Evolutionary conservation across 2,797 vertebrate genomes (phyloP).

Genomic region (Varecia variegata): DNA sequence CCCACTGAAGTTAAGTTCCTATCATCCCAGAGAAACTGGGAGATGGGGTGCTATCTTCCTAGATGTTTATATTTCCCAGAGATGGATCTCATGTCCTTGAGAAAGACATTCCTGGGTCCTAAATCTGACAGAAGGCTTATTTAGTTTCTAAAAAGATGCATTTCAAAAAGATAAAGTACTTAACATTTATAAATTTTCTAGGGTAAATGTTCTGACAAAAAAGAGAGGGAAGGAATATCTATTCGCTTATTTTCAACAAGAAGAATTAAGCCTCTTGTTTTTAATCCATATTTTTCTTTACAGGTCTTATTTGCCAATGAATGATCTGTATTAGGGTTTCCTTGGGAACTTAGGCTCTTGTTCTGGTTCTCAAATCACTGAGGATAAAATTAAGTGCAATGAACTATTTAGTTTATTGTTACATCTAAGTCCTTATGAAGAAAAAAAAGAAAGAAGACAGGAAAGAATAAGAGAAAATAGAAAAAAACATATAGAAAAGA

Average conservation of each 20-base stretch:
- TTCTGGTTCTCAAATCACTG: neutral
- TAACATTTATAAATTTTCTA: neutral
- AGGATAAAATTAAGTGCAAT: conserved; percentile 37
- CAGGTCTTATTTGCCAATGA: neutral
- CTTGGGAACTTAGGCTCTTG: neutral
- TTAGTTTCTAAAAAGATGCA: conserved; percentile 27
- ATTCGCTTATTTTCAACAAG: neutral
- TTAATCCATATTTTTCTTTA: conserved; percentile 12
- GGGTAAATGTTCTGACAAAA: neutral
- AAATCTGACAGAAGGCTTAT: neutral
- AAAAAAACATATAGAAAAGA: neutral
- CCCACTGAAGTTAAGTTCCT: neutral
- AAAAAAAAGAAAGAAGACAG: neutral
- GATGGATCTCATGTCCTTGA: neutral
- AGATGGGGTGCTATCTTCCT: neutral
- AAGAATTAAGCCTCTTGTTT: neutral
- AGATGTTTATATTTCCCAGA: neutral
- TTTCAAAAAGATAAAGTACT: conserved; percentile 20
- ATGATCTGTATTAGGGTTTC: neutral
- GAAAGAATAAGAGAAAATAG: neutral
- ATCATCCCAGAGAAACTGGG: neutral
- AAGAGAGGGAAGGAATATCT: neutral
- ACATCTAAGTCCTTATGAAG: neutral
- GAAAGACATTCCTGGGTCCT: neutral
- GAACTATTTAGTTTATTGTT: neutral